These are phyloP conservation scores for Peromyscus nudipes DNA, from an alignment of 2,797 vertebrate species.

Conservation along the genomic window DNA sequence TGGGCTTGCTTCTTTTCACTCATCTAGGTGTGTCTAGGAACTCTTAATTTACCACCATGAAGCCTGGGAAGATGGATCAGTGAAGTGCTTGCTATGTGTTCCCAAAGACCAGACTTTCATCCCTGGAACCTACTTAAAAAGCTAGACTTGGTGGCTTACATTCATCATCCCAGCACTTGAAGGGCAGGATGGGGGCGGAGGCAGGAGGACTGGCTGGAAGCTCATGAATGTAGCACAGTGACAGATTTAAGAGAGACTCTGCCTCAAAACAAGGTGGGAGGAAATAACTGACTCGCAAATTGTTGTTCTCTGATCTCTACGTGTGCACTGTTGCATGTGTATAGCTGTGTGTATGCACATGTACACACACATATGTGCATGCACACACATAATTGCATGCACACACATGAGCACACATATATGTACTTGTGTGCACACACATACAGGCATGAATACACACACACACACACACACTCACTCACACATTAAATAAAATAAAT, in stretches of 20 bases:
- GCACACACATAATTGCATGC: background rate
- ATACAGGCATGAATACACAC: background rate
- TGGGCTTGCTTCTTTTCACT: background rate
- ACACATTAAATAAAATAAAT: background rate
- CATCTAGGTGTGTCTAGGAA: background rate
- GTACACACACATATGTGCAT: background rate
- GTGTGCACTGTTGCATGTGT: too few species aligned
- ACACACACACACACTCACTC: background rate
- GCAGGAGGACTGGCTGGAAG: background rate
- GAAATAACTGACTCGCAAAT: background rate
- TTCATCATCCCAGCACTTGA: background rate
- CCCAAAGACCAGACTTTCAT: background rate
- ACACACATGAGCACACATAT: background rate
- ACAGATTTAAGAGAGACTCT: background rate
- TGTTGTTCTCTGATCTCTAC: background rate
- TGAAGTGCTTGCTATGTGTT: too few species aligned
- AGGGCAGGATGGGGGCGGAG: background rate
- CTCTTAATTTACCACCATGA: background rate
- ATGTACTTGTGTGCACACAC: background rate
- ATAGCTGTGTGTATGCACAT: background rate
- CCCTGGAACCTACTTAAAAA: background rate
- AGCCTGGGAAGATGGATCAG: background rate
- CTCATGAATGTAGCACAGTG: background rate
- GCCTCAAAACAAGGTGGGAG: background rate
- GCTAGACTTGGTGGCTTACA: background rate